Evolutionary conservation across 2,113 vertebrate genomes (phyloP).

Genomic region (Myrmophylax atrothorax): DNA sequence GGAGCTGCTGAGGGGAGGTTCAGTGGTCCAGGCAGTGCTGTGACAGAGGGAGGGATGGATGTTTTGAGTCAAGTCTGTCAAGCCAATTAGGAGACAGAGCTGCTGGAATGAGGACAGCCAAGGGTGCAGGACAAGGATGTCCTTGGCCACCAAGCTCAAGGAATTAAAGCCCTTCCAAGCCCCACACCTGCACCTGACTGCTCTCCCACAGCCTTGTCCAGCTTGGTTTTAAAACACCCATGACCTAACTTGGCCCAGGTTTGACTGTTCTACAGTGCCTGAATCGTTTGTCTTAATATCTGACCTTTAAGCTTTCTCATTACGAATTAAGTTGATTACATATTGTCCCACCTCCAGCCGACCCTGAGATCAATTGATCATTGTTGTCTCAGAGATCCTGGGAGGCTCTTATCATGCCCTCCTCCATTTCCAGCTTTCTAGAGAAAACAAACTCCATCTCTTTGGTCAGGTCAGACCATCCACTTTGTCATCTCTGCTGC

Average conservation of each 20-base stretch:
- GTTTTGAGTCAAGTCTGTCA: not conserved
- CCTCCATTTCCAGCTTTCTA: not conserved
- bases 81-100: not conserved
- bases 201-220: not conserved
- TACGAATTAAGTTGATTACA: not conserved
- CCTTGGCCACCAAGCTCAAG: not conserved
- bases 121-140: not conserved
- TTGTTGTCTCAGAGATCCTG: not conserved
- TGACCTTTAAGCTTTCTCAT: not conserved
- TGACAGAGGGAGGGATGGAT: not conserved
- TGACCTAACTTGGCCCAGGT: not conserved
- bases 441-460: constrained; percentile 10
- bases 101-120: not conserved
- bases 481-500: not conserved
- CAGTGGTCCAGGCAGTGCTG: not conserved
- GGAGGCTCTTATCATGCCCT: not conserved
- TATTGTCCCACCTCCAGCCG: not conserved
- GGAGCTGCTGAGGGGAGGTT: not conserved
- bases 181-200: not conserved
- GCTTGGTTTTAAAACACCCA: not conserved
- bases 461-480: not conserved
- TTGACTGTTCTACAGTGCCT: not conserved
- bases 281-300: not conserved
- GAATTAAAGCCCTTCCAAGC: not conserved
- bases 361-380: not conserved